phyloP scores from a whole-genome alignment of 2,888 invertebrate species.

The Psylliodes chrysocephalus region DNA sequence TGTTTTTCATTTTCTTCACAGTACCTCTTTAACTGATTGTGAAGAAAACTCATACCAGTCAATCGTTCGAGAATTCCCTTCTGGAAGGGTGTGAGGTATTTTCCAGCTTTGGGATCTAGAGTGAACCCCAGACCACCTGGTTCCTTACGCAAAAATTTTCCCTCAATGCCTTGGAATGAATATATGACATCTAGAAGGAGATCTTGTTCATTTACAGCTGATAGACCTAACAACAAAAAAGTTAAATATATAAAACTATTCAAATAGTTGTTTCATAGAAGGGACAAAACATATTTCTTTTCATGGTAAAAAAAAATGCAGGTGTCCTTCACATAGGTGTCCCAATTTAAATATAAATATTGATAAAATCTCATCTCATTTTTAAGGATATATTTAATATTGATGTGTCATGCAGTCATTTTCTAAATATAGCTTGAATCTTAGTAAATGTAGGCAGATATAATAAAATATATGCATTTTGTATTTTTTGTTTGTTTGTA shows the following conservation, averaged over 20 bases:
- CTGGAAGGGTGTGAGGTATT: slow-evolving; percentile 67
- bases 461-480: no score
- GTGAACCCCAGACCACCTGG: slow-evolving; percentile 71
- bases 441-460: no score
- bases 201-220: slow-evolving; percentile 53
- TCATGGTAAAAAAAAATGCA: background rate
- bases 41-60: slow-evolving; percentile 83
- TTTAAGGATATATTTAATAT: no score
- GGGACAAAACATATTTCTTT: no score
- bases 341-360: background rate
- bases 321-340: background rate
- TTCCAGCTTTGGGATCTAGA: slow-evolving; percentile 68
- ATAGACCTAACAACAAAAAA: slow-evolving; percentile 34
- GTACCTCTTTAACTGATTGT: slow-evolving; percentile 83
- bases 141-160: slow-evolving; percentile 77
- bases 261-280: background rate
- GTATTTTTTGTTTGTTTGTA: no score
- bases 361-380: no score
- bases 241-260: background rate
- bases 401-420: no score
- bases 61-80: slow-evolving; percentile 76
- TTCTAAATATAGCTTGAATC: no score
- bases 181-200: slow-evolving; percentile 65
- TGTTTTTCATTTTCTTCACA: slow-evolving; percentile 77
- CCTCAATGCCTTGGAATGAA: slow-evolving; percentile 89